Conservation (phyloP, 2,888 invertebrate species). For the Poecilobothrus nobilitatus region DNA sequence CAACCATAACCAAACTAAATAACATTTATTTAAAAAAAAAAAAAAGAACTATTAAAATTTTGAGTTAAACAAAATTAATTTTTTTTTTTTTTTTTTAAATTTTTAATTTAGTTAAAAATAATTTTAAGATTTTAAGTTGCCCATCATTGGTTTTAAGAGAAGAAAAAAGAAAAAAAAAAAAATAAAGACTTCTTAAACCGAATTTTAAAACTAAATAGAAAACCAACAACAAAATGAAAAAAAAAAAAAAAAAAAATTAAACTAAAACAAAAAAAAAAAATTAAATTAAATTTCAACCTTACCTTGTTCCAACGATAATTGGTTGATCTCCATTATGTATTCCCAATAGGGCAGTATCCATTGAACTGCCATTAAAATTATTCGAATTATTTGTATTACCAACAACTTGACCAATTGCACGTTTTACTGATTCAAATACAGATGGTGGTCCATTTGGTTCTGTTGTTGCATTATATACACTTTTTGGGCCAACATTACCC, state of each 20-base stretch:
- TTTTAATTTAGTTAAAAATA: too few species aligned
- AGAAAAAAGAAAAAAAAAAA: too few species aligned
- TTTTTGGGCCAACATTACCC: slow-evolving; percentile 36
- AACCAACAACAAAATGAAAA: neutral
- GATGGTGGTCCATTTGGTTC: slow-evolving; percentile 42
- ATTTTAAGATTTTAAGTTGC: too few species aligned
- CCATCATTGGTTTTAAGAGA: too few species aligned
- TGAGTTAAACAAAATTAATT: too few species aligned
- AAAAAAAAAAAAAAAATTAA: slow-evolving; percentile 8
- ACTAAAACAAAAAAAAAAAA: neutral
- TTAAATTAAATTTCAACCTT: slow-evolving; percentile 27
- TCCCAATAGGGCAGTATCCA: slow-evolving; percentile 35
- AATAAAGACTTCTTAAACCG: too few species aligned
- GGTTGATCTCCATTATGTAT: slow-evolving; percentile 37
- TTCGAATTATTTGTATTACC: slow-evolving; percentile 29
- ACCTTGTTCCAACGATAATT: slow-evolving; percentile 42
- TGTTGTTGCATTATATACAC: slow-evolving; percentile 44
- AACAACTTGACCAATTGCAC: slow-evolving; percentile 43
- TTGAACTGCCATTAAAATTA: slow-evolving; percentile 18
- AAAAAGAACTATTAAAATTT: too few species aligned
- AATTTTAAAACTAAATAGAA: too few species aligned
- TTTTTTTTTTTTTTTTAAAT: too few species aligned
- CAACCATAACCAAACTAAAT: too few species aligned
- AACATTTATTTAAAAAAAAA: too few species aligned
- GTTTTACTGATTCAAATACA: slow-evolving; percentile 42